A percentile compares a stretch with the other conserved stretches of the same genome.
Evolutionary conservation across 2,888 invertebrate species (phyloP).

Genomic region (Ormyrus nitidulus): DNA sequence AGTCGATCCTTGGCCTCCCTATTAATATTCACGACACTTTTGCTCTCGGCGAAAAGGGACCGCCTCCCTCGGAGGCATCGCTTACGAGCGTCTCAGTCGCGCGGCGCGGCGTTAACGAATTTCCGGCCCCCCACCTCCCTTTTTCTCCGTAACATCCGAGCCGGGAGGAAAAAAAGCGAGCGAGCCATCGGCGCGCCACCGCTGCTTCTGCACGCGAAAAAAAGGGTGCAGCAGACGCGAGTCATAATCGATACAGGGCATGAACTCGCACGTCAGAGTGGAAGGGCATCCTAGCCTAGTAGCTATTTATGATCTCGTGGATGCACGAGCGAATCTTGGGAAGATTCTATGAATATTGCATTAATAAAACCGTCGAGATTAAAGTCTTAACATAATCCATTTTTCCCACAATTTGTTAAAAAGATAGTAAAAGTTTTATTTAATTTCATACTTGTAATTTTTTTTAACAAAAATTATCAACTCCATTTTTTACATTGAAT

Average conservation of each 20-base stretch:
- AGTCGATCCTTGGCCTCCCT: neutral
- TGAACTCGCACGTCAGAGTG: neutral
- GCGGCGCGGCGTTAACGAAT: slow-evolving; percentile 18
- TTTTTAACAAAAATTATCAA: no score
- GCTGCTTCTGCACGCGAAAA: neutral
- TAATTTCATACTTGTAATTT: no score
- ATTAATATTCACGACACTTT: slow-evolving; percentile 43
- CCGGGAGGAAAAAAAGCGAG: neutral
- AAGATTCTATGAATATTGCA: neutral
- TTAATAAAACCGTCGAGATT: no score
- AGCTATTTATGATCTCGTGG: neutral
- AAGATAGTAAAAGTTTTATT: no score
- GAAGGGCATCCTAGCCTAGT: neutral
- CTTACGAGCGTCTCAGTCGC: slow-evolving; percentile 7
- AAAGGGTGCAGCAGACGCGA: slow-evolving; percentile 7
- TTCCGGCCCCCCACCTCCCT: neutral
- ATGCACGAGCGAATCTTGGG: neutral
- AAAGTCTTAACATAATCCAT: no score
- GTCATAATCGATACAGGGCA: slow-evolving; percentile 50
- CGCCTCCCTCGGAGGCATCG: neutral
- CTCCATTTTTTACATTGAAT: no score
- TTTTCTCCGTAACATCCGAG: neutral
- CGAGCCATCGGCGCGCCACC: neutral
- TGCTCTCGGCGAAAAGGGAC: slow-evolving; percentile 1
- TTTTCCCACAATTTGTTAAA: no score